Percentiles rank a stretch among this genome's conserved stretches.
phyloP scores from a whole-genome alignment of 2,797 vertebrate species.

The Microctenopoma lineatum region DNA sequence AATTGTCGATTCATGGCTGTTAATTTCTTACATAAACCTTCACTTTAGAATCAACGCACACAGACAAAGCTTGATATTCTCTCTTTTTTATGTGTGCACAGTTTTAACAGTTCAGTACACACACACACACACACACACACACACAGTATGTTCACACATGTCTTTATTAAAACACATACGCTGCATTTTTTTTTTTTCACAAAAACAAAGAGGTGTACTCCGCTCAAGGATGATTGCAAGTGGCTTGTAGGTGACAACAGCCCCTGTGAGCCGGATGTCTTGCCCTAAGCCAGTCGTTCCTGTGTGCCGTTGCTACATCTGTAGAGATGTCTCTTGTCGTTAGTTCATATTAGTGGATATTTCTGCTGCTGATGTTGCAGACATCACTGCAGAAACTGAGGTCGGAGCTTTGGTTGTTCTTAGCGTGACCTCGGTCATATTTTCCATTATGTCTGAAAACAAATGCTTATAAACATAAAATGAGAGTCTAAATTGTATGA shows the following conservation, averaged over 20 bases:
- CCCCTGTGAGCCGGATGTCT: slow-evolving; percentile 69
- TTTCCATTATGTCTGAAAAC: slow-evolving; percentile 29
- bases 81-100: neutral
- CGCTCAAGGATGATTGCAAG: slow-evolving; percentile 58
- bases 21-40: too few species aligned
- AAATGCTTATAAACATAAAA: slow-evolving; percentile 24
- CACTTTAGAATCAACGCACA: neutral
- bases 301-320: slow-evolving; percentile 32
- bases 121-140: neutral
- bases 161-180: slow-evolving; percentile 30
- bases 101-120: neutral
- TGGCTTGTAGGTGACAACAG: slow-evolving; percentile 74
- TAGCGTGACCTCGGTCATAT: slow-evolving; percentile 18
- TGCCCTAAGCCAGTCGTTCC: slow-evolving; percentile 54
- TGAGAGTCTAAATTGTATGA: slow-evolving; percentile 18
- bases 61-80: neutral
- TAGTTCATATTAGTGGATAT: slow-evolving; percentile 30
- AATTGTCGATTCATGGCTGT: too few species aligned
- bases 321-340: slow-evolving; percentile 45
- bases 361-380: slow-evolving; percentile 50
- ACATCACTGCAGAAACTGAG: slow-evolving; percentile 14
- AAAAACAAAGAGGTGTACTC: slow-evolving; percentile 38
- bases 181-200: slow-evolving; percentile 33
- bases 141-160: neutral
- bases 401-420: slow-evolving; percentile 37